Evolutionary conservation across 2,113 vertebrate genomes (phyloP).

Genomic region (Cynoglossus semilaevis): DNA sequence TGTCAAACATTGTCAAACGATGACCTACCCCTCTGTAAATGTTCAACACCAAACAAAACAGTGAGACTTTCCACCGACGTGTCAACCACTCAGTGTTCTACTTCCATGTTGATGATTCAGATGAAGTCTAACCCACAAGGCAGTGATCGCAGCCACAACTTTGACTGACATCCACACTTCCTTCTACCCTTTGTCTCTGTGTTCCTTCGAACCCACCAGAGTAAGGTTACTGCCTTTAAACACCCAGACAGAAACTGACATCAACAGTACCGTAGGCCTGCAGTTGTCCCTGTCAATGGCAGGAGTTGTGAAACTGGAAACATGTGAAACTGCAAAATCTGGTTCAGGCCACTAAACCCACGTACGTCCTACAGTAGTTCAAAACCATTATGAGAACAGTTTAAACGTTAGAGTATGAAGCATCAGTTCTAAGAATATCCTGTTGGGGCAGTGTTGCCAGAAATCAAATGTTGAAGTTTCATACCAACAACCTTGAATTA

Average conservation of each 20-base stretch:
- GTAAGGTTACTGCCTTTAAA: constrained; percentile 9
- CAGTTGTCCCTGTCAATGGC: not conserved
- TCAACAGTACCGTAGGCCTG: not conserved
- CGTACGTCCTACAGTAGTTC: not conserved
- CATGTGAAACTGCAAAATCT: constrained; percentile 1
- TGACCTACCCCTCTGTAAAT: constrained; percentile 12
- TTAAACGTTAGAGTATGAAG: too few relatives aligned
- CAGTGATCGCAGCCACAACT: constrained; percentile 4
- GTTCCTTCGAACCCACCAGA: not conserved
- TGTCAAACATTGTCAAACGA: constrained; percentile 17
- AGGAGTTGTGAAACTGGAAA: constrained; percentile 3
- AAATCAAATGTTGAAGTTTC: too few relatives aligned
- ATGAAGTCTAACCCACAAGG: constrained; percentile 6
- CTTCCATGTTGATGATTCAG: too few relatives aligned
- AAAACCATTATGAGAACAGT: too few relatives aligned
- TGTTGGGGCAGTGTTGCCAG: too few relatives aligned
- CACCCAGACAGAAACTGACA: constrained; percentile 6
- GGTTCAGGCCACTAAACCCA: not conserved
- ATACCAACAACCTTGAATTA: too few relatives aligned
- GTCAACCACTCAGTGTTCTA: not conserved
- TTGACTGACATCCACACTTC: constrained; percentile 29
- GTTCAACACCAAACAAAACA: not conserved
- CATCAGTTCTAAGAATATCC: too few relatives aligned
- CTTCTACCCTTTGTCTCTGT: constrained; percentile 25
- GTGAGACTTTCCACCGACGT: constrained; percentile 4